Conservation (phyloP, 2,113 vertebrate genomes). For the Melanotaenia duboulayi region DNA sequence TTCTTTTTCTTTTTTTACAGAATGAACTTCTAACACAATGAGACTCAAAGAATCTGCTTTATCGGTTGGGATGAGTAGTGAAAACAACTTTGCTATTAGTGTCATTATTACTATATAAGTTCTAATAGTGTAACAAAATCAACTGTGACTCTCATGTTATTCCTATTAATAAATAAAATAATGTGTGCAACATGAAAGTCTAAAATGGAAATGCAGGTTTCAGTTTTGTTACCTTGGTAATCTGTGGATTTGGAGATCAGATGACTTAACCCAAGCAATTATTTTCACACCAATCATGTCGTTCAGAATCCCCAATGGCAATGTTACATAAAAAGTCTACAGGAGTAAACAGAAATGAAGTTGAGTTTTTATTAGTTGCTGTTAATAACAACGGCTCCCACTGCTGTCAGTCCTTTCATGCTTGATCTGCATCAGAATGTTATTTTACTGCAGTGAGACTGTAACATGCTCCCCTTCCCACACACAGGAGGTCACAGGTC, state of each 20-base stretch:
- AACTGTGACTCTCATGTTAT: background rate
- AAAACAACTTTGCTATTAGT: too few relatives aligned
- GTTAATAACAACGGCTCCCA: constrained; percentile 51
- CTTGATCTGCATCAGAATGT: constrained; percentile 62
- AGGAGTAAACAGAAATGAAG: constrained; percentile 11
- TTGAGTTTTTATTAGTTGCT: constrained; percentile 33
- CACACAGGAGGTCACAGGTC: constrained; percentile 47
- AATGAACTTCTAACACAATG: too few relatives aligned
- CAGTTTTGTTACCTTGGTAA: background rate
- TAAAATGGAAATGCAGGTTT: background rate
- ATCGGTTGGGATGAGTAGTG: too few relatives aligned
- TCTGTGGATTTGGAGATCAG: background rate
- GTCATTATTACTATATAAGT: too few relatives aligned
- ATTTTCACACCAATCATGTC: background rate
- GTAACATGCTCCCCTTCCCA: constrained; percentile 37
- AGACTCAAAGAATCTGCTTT: too few relatives aligned
- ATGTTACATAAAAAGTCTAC: background rate
- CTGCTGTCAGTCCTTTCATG: constrained; percentile 54
- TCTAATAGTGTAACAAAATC: background rate
- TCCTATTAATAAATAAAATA: background rate
- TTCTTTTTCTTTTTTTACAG: too few relatives aligned
- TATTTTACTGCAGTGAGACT: constrained; percentile 34
- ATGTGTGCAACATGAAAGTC: background rate
- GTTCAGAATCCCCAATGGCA: too few relatives aligned
- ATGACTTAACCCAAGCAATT: background rate